Percentiles rank a stretch among this genome's conserved stretches.
Evolutionary conservation across 30 jellyfish, hydroid and myxozoan genomes (phyloP).

Genomic region (Chrysaora quinquecirrha): DNA sequence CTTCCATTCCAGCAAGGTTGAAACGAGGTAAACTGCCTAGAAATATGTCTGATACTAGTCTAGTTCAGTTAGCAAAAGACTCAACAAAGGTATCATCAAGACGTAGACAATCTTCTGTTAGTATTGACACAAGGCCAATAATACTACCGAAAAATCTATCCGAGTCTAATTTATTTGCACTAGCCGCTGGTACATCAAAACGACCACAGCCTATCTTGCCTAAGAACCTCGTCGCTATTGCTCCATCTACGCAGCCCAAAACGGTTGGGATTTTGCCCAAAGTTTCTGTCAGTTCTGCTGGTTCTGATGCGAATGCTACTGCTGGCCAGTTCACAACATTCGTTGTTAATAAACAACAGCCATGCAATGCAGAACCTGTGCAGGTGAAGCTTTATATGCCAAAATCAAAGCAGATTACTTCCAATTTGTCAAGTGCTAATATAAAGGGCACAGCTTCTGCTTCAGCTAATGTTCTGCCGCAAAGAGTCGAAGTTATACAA

Average conservation of each 20-base stretch:
- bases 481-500: conserved; percentile 69
- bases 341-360: conserved; percentile 72
- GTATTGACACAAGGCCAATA: conserved; percentile 58
- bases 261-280: conserved; percentile 18
- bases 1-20: conserved; percentile 7
- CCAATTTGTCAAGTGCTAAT: not conserved
- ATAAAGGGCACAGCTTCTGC: not conserved
- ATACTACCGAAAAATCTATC: conserved; percentile 67
- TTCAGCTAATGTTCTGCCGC: conserved; percentile 22
- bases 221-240: conserved; percentile 58
- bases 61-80: conserved; percentile 65
- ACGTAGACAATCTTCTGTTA: conserved; percentile 47
- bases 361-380: conserved; percentile 72
- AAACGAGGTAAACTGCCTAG: conserved; percentile 57
- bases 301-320: not conserved
- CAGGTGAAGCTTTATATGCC: conserved; percentile 80
- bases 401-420: conserved; percentile 28
- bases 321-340: conserved; percentile 64
- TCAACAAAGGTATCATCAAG: conserved; percentile 43
- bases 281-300: conserved; percentile 32
- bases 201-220: conserved; percentile 79
- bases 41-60: conserved; percentile 70
- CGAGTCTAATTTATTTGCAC: conserved; percentile 56
- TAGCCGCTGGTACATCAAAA: conserved; percentile 40
- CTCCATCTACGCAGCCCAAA: conserved; percentile 58